phyloP scores from a whole-genome alignment of 2,888 invertebrate species.

The Urechis unicinctus region DNA sequence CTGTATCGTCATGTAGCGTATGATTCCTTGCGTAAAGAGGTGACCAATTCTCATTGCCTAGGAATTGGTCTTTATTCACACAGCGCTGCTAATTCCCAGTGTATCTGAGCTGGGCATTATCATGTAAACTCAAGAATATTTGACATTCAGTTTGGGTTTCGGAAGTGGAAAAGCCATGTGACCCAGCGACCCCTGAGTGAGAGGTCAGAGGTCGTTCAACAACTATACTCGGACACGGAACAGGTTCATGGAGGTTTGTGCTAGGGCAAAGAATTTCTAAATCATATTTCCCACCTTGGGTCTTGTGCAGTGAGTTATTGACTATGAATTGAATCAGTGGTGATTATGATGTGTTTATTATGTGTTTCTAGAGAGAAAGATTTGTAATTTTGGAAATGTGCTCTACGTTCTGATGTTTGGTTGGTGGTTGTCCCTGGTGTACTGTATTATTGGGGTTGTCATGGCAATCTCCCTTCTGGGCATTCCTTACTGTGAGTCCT shows the following conservation, averaged over 20 bases:
- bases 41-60: too few relatives aligned
- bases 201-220: slow-evolving; percentile 40
- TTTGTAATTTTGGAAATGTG: slow-evolving; percentile 28
- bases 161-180: slow-evolving; percentile 47
- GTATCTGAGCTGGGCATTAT: too few relatives aligned
- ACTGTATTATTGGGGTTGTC: slow-evolving; percentile 28
- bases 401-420: slow-evolving; percentile 37
- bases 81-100: too few relatives aligned
- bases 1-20: too few relatives aligned
- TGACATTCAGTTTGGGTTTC: slow-evolving; percentile 40
- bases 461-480: slow-evolving; percentile 37
- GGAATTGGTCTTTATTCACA: too few relatives aligned
- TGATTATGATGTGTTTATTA: too few relatives aligned
- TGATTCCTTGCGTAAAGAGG: too few relatives aligned
- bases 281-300: too few relatives aligned
- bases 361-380: slow-evolving; percentile 34
- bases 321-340: too few relatives aligned
- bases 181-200: slow-evolving; percentile 33
- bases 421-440: slow-evolving; percentile 40
- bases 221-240: slow-evolving; percentile 32
- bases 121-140: neutral
- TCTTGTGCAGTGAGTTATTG: too few relatives aligned
- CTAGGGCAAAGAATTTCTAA: too few relatives aligned
- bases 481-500: slow-evolving; percentile 29
- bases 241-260: too few relatives aligned